These are phyloP conservation scores for Ormyrus pomaceus DNA, from an alignment of 2,888 invertebrate genomes.

Conservation along the genomic window DNA sequence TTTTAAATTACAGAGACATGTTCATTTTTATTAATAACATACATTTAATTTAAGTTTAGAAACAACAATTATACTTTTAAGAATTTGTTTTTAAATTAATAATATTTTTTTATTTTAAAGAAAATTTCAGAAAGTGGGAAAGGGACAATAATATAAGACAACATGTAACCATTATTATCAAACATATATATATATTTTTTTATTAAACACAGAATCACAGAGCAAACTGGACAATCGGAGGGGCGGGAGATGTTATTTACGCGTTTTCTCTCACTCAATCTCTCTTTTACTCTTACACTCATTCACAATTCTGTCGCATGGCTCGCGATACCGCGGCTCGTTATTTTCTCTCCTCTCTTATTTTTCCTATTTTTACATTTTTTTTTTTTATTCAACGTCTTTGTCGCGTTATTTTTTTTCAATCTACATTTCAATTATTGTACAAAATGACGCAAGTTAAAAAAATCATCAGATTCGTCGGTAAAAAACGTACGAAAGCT, in stretches of 20 bases:
- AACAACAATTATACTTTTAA: too few relatives aligned
- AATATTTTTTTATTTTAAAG: too few relatives aligned
- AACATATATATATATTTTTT: constrained; percentile 68
- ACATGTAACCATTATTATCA: constrained; percentile 60
- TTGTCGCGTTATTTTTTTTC: constrained; percentile 2
- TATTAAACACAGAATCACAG: constrained; percentile 75
- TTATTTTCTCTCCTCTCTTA: constrained; percentile 16
- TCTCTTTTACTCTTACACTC: constrained; percentile 36
- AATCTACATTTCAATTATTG: constrained; percentile 52
- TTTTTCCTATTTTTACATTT: not conserved
- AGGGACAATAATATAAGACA: not conserved
- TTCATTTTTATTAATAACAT: too few relatives aligned
- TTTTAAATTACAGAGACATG: too few relatives aligned
- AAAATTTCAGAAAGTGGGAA: not conserved
- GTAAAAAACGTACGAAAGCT: constrained; percentile 67
- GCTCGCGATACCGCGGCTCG: constrained; percentile 57
- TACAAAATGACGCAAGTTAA: constrained; percentile 67
- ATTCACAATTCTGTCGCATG: constrained; percentile 50
- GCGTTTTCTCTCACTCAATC: constrained; percentile 50
- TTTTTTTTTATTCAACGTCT: constrained; percentile 2
- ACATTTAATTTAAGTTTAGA: too few relatives aligned
- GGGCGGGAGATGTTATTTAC: constrained; percentile 69
- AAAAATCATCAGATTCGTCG: constrained; percentile 62
- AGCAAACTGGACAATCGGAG: constrained; percentile 73
- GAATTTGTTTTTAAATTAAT: too few relatives aligned